Percentiles rank a stretch among this genome's conserved stretches.
Conservation (phyloP, 2,797 vertebrate genomes). For the Thunnus albacares region DNA sequence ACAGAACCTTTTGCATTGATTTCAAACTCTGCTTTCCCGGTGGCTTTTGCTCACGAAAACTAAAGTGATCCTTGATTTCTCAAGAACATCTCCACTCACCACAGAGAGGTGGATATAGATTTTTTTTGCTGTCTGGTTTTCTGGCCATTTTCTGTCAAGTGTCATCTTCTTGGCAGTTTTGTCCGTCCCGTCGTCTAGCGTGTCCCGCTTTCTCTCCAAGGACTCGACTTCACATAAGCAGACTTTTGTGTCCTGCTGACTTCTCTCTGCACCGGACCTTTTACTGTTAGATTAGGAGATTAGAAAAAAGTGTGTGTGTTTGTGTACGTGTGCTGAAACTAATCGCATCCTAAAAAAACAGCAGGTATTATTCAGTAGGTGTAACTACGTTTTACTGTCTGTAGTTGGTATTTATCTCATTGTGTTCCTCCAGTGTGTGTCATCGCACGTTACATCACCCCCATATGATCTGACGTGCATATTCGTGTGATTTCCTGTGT, state of each 20-base stretch:
- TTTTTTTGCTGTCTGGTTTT: slow-evolving; percentile 34
- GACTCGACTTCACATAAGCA: slow-evolving; percentile 47
- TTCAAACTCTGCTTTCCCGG: slow-evolving; percentile 34
- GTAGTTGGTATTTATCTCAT: neutral
- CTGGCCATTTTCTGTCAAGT: slow-evolving; percentile 27
- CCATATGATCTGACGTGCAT: slow-evolving; percentile 23
- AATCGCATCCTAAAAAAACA: slow-evolving; percentile 9
- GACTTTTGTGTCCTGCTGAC: slow-evolving; percentile 33
- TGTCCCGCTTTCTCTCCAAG: slow-evolving; percentile 40
- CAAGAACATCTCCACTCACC: slow-evolving; percentile 30
- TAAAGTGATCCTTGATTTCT: slow-evolving; percentile 37
- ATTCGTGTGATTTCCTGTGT: slow-evolving; percentile 27
- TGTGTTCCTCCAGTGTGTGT: slow-evolving; percentile 13
- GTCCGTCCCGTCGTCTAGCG: slow-evolving; percentile 15
- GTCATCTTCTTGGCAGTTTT: slow-evolving; percentile 35
- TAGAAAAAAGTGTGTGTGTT: slow-evolving; percentile 12
- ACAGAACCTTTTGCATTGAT: slow-evolving; percentile 30
- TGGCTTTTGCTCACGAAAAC: slow-evolving; percentile 26
- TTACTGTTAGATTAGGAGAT: slow-evolving; percentile 40
- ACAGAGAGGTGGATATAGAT: slow-evolving; percentile 34
- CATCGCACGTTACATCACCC: slow-evolving; percentile 25
- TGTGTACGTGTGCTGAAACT: slow-evolving; percentile 18
- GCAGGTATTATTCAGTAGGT: neutral
- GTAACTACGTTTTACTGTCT: slow-evolving; percentile 6
- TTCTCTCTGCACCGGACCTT: slow-evolving; percentile 30